Evolutionary conservation across 2,113 vertebrate genomes (phyloP), one percentile per base, ranked within the genome.

Genomic region (Oncorhynchus nerka): DNA sequence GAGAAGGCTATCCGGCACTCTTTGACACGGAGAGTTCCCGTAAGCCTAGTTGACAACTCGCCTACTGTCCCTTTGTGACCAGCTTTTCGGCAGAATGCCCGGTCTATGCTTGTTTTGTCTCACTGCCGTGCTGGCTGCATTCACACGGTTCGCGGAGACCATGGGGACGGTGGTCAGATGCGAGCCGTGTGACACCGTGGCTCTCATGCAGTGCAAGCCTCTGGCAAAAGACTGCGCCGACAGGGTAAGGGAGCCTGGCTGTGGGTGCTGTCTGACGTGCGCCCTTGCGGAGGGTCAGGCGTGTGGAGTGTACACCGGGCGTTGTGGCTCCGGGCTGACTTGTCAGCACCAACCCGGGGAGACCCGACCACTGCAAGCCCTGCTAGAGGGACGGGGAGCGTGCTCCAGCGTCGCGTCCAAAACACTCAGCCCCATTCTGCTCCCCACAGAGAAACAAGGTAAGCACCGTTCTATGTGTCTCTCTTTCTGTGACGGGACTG

Each of bases 181-280:
- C 82, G 97, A 97, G 83, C 94, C 95, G 1, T 98, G 97, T 87
- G 96, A 98, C 84, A 82, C 92, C 61, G 90, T 87, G 4, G 94
- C 96, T 64, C 89, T 95, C 64, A 92, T 94, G 77, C 95, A 94
- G 83, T 97, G 97, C 92, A 94, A 93, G 85, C 95, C 95, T 5
- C 89, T 95, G 86, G 90, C 92, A 24, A 85, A 91, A 48, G 93
- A 94, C 74, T 98, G 97, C 87, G 65, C 90, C 6, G 96, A 97
- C 88, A 82, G 86, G 76, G 94, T 96, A 78, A 92, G 94, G 68
- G 97, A 98, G 89, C 96, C 97, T 0, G 96, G 96, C 81, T 99
- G 97, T 81, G 96, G 97, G 84, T 99, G 97, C 92, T 99, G 97
- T 91, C 77, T 94, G 91, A 97, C 96, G 67, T 99, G 97, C 89